phyloP scores from a whole-genome alignment of 2,113 vertebrate species.

The Ictalurus punctatus region DNA sequence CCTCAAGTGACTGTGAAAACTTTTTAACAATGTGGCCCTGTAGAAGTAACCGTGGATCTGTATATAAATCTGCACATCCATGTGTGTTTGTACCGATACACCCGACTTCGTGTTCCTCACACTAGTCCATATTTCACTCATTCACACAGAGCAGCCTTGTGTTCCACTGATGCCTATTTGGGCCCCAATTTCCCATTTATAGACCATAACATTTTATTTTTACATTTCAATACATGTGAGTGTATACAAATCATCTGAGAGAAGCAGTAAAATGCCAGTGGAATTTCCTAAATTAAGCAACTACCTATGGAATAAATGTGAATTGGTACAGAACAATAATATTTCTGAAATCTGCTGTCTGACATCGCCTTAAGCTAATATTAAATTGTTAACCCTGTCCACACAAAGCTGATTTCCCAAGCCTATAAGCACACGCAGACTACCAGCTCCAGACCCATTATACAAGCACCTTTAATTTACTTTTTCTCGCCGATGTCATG shows the following conservation, averaged over 20 bases:
- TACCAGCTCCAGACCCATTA: slow-evolving; percentile 12
- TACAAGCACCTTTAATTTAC: slow-evolving; percentile 42
- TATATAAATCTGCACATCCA: slow-evolving; percentile 19
- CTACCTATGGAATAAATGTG: background rate
- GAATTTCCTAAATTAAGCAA: background rate
- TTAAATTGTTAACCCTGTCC: background rate
- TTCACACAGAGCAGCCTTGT: slow-evolving; percentile 48
- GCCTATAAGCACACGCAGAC: background rate
- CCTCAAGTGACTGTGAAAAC: slow-evolving; percentile 29
- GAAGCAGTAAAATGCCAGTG: background rate
- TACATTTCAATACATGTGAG: background rate
- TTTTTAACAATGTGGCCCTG: slow-evolving; percentile 8
- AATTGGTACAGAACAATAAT: background rate
- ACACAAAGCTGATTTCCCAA: background rate
- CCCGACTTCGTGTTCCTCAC: slow-evolving; percentile 41
- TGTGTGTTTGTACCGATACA: slow-evolving; percentile 28
- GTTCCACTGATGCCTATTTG: slow-evolving; percentile 32
- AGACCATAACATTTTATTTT: slow-evolving; percentile 26
- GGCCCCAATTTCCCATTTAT: slow-evolving; percentile 34
- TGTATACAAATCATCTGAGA: background rate
- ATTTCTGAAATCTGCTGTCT: slow-evolving; percentile 3
- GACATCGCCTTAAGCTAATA: background rate
- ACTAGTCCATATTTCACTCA: slow-evolving; percentile 46
- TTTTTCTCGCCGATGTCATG: slow-evolving; percentile 24
- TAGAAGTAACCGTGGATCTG: slow-evolving; percentile 24